These are phyloP conservation scores for Vombatus ursinus DNA, from an alignment of 2,113 vertebrate genomes.

Conservation along the genomic window DNA sequence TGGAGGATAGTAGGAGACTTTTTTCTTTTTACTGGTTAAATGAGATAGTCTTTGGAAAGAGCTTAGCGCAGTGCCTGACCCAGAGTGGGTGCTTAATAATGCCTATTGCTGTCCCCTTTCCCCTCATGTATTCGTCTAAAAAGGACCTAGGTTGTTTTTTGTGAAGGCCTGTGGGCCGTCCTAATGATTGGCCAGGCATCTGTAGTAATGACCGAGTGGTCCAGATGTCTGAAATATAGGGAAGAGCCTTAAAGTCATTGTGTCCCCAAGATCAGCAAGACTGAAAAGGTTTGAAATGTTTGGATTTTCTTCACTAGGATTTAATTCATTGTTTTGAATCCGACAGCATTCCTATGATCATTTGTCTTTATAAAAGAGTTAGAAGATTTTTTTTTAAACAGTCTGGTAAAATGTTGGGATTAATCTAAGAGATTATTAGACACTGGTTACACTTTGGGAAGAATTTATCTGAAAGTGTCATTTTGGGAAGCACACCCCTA, in stretches of 20 bases:
- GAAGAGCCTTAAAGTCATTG: not conserved
- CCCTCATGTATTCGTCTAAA: not conserved
- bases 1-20: not conserved
- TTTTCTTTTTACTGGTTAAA: not conserved
- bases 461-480: not conserved
- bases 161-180: too few species aligned
- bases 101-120: not conserved
- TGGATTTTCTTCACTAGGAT: not conserved
- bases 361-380: too few species aligned
- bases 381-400: too few species aligned
- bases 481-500: too few species aligned
- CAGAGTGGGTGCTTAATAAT: too few species aligned
- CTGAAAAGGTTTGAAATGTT: not conserved
- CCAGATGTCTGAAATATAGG: too few species aligned
- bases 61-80: too few species aligned
- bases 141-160: too few species aligned
- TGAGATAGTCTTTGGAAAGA: not conserved
- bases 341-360: not conserved
- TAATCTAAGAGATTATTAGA: not conserved
- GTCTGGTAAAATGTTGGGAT: too few species aligned
- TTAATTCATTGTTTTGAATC: not conserved
- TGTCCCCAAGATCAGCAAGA: not conserved
- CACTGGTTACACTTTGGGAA: not conserved
- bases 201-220: too few species aligned
- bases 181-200: too few species aligned